Evolutionary conservation across 2,797 vertebrate genomes (phyloP).

Genomic region (Lemur catta): DNA sequence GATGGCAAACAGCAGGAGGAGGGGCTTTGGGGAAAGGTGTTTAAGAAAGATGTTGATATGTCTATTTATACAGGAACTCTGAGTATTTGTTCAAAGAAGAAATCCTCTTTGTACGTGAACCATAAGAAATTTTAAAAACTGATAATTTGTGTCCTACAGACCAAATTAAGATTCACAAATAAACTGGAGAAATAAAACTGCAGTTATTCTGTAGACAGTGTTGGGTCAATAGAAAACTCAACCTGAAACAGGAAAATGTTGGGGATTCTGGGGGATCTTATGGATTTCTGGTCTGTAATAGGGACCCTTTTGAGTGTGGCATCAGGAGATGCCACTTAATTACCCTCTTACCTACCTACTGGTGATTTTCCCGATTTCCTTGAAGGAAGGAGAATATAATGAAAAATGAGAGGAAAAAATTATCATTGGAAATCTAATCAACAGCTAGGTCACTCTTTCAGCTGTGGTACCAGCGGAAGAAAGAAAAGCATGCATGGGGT

Average conservation of each 20-base stretch:
- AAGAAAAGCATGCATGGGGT: neutral
- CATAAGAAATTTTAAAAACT: neutral
- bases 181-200: neutral
- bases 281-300: neutral
- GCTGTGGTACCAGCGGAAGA: neutral
- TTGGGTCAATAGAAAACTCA: neutral
- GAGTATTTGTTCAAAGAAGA: neutral
- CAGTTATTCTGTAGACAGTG: neutral
- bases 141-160: neutral
- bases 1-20: neutral
- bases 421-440: neutral
- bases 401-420: neutral
- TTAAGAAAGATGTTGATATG: neutral
- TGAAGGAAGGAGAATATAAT: neutral
- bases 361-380: neutral
- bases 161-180: neutral
- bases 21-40: neutral
- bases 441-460: neutral
- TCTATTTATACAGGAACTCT: neutral
- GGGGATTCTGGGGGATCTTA: neutral
- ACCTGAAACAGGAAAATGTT: neutral
- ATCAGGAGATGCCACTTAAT: neutral
- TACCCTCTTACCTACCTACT: neutral
- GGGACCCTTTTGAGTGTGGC: neutral
- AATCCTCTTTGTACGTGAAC: neutral